Evolutionary conservation across 2,797 vertebrate species (phyloP).

Genomic region (Melanotaenia parkinsoni): DNA sequence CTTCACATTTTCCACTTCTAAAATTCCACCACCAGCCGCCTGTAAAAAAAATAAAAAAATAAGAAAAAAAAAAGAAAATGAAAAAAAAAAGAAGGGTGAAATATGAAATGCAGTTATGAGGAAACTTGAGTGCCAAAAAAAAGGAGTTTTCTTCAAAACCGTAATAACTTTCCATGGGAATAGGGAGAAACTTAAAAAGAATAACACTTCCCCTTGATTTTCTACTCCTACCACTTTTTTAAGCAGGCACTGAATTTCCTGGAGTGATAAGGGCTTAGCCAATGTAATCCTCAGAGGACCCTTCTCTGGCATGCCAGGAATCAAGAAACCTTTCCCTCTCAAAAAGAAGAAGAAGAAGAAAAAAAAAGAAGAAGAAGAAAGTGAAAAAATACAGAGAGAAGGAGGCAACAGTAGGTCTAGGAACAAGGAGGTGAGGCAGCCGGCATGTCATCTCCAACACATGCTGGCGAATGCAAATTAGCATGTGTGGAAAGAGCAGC

Average conservation of each 20-base stretch:
- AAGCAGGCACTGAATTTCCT: conserved; percentile 86
- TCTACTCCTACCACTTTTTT: conserved; percentile 81
- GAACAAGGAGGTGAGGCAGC: conserved; percentile 61
- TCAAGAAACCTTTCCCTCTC: conserved; percentile 78
- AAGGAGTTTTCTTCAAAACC: conserved; percentile 79
- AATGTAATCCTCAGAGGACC: conserved; percentile 85
- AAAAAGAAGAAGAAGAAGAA: conserved; percentile 41
- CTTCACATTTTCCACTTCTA: conserved; percentile 82
- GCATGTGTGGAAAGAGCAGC: conserved; percentile 75
- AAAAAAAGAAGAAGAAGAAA: conserved; percentile 23
- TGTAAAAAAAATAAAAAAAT: conserved; percentile 57
- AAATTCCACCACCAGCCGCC: conserved; percentile 78
- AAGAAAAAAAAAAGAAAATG: conserved; percentile 49
- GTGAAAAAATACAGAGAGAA: conserved; percentile 51
- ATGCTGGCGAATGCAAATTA: conserved; percentile 76
- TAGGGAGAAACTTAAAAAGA: conserved; percentile 82
- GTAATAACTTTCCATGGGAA: conserved; percentile 83
- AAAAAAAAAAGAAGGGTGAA: conserved; percentile 63
- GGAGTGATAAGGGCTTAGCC: conserved; percentile 87
- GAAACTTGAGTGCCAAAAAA: conserved; percentile 79
- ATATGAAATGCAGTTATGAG: conserved; percentile 78
- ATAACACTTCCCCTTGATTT: conserved; percentile 83
- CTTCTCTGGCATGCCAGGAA: conserved; percentile 81
- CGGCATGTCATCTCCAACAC: conserved; percentile 66
- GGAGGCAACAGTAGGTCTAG: conserved; percentile 61